Evolutionary conservation across 2,797 vertebrate genomes (phyloP).

Genomic region (Epinephelus malabaricus): DNA sequence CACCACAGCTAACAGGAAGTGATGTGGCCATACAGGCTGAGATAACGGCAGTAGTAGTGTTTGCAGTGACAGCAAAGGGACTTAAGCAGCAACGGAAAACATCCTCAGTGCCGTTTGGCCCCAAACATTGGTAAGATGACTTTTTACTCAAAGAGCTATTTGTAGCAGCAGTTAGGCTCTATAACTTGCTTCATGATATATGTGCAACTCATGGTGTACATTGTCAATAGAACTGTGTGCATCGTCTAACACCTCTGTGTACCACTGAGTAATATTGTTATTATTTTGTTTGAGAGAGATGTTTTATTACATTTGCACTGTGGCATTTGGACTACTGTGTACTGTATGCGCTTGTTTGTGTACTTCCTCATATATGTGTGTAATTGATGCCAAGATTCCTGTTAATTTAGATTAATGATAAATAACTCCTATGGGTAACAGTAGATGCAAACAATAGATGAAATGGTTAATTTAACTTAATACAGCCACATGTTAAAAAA

Average conservation of each 20-base stretch:
- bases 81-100: slow-evolving; percentile 30
- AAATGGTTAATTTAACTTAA: background rate
- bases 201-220: too few species aligned
- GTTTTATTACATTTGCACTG: background rate
- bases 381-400: background rate
- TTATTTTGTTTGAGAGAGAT: background rate
- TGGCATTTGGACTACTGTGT: background rate
- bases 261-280: background rate
- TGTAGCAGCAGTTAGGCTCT: background rate
- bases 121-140: slow-evolving; percentile 61
- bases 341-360: background rate
- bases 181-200: background rate
- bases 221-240: background rate
- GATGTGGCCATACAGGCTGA: slow-evolving; percentile 60
- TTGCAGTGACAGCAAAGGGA: slow-evolving; percentile 62
- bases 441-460: accelerated
- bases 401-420: background rate
- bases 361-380: slow-evolving; percentile 13
- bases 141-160: background rate
- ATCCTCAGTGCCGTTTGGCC: slow-evolving; percentile 15
- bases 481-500: background rate
- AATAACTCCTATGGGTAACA: background rate
- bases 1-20: slow-evolving; percentile 74
- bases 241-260: background rate
- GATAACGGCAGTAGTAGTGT: slow-evolving; percentile 65